Evolutionary conservation across 1,140 invertebrate species (phyloP).

Genomic region (Lordiphosa stackelbergi): DNA sequence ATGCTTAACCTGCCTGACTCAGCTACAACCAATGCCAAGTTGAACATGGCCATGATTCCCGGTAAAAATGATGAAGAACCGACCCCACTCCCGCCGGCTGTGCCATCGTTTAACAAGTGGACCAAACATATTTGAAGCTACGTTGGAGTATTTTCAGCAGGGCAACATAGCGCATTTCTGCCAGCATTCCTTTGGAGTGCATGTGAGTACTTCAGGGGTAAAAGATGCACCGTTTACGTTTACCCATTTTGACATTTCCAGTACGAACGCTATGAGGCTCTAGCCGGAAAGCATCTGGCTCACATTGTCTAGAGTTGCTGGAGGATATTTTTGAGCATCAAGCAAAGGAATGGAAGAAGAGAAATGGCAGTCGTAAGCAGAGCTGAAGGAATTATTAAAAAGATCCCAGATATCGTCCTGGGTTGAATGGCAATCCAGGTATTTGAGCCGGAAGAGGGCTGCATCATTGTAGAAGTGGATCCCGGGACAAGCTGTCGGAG

Average conservation of each 20-base stretch:
- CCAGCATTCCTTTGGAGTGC: no score
- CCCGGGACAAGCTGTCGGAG: conserved; percentile 77
- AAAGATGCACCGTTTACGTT: no score
- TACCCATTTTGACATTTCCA: conserved; percentile 12
- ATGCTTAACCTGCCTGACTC: no score
- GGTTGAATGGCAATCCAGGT: conserved; percentile 37
- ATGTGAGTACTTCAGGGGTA: no score
- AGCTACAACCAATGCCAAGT: no score
- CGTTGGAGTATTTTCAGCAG: no score
- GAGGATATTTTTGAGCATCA: conserved; percentile 44
- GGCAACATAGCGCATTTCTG: no score
- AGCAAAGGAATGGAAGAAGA: conserved; percentile 41
- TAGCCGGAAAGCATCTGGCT: conserved; percentile 58
- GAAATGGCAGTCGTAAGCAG: conserved; percentile 42
- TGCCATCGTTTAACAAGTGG: no score
- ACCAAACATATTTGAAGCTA: no score
- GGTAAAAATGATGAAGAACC: no score
- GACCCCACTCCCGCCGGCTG: no score
- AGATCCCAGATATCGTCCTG: conserved; percentile 46
- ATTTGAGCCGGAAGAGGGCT: conserved; percentile 78
- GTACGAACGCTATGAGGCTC: conserved; percentile 54
- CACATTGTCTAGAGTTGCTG: conserved; percentile 3
- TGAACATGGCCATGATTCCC: no score
- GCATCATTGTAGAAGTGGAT: conserved; percentile 82
- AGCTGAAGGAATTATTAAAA: conserved; percentile 28